Evolutionary conservation across 2,797 vertebrate species (phyloP), one percentile per base, ranked within the genome.

Genomic region (Liparis tanakae): DNA sequence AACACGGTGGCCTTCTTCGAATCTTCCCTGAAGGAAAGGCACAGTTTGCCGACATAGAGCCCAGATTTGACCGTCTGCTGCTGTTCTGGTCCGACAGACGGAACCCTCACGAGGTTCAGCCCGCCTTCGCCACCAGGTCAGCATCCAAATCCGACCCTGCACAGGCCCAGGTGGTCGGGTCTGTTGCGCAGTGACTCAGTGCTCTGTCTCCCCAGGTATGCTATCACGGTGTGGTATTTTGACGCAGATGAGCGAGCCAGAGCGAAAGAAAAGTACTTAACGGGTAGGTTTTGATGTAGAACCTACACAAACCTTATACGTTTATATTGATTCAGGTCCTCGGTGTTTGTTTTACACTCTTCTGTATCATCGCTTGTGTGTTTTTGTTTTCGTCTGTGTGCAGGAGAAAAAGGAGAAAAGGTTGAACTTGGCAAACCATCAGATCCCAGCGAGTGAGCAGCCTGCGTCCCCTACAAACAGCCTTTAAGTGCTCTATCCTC

Each of bases 221-320:
- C 98, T 92, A 99, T 99, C 93, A 99, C 98, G 6, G 97, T 99
- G 84, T 99, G 98, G 98, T 99, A 99, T 97, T 99, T 99, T 89
- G 97, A 99, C 74, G 97, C 96, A 89, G 96, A 99, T 72, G 98
- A 99, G 90, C 95, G 98, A 92, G 97, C 98, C 69, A 93, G 96
- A 88, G 98, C 98, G 89, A 99, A 99, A 96, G 97, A 98, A 93
- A 99, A 99, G 88, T 99, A 99, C 89, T 93, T 96, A 92, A 98
- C 96, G 91, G 96, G 98, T 99, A 94, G 72, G 81, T 60, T 43
- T 68, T 41, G 2, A 75, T 1, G 8, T 18, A 7, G 5, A 17
- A 67, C 25, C 37, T 1, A 4, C 43, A 37, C 25, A n/a, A 5
- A 44, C 10, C 6, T 12, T 41, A 9, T 41, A 13, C 25, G 25